Percentiles rank a stretch among this genome's conserved stretches.
phyloP scores from a whole-genome alignment of 92 coral and sea anemone genomes.

The Nematostella vectensis region DNA sequence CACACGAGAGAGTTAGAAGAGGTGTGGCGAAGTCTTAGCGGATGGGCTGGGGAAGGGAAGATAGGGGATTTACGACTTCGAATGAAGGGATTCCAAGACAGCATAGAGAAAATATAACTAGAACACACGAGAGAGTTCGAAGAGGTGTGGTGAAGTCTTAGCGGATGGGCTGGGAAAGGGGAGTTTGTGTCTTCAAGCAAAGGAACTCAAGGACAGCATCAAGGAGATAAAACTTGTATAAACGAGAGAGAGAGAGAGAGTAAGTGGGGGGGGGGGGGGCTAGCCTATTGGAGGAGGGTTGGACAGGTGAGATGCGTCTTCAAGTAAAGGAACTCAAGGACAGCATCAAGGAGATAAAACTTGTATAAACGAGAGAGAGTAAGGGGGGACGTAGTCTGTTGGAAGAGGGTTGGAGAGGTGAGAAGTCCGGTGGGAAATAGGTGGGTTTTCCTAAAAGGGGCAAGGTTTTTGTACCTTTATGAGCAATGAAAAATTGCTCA shows the following conservation, averaged over 20 bases:
- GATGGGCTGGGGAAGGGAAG: slow-evolving; percentile 80
- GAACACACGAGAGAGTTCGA: slow-evolving; percentile 73
- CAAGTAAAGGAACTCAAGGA: slow-evolving; percentile 84
- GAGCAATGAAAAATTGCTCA: no score
- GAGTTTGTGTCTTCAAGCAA: slow-evolving; percentile 58
- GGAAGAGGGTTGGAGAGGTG: no score
- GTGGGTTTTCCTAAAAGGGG: no score
- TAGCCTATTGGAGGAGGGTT: slow-evolving; percentile 66
- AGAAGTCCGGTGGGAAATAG: neutral
- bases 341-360: slow-evolving; percentile 76
- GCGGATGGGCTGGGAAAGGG: slow-evolving; percentile 81
- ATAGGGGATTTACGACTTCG: slow-evolving; percentile 61
- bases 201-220: slow-evolving; percentile 78
- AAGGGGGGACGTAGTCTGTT: slow-evolving; percentile 24
- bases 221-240: slow-evolving; percentile 88
- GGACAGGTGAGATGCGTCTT: slow-evolving; percentile 59
- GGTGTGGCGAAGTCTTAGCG: slow-evolving; percentile 24
- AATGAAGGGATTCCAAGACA: slow-evolving; percentile 76
- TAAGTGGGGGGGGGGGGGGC: slow-evolving; percentile 38
- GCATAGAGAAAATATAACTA: slow-evolving; percentile 79
- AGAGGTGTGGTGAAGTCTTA: slow-evolving; percentile 32
- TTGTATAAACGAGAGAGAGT: slow-evolving; percentile 70
- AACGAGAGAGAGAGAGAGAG: slow-evolving; percentile 50
- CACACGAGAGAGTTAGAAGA: slow-evolving; percentile 66
- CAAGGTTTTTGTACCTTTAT: no score